These are phyloP conservation scores for Drosophila lutescens DNA, from an alignment of 2,888 invertebrate genomes.

Conservation along the genomic window DNA sequence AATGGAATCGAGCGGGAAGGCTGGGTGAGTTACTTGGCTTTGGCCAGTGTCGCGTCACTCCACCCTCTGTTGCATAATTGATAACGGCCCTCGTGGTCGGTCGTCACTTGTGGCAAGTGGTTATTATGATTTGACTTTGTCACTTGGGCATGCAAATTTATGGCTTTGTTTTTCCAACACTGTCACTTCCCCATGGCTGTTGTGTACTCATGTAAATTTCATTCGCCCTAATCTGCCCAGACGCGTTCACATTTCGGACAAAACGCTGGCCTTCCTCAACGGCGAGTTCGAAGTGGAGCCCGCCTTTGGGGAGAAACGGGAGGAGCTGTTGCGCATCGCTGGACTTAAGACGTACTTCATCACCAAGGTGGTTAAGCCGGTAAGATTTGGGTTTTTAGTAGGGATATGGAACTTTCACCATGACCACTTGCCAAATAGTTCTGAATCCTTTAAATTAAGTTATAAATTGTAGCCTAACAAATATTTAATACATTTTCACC, in stretches of 20 bases:
- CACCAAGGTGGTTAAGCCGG: slow-evolving; percentile 92
- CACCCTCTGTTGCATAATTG: slow-evolving; percentile 52
- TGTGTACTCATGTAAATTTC: slow-evolving; percentile 6
- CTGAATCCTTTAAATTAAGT: no score
- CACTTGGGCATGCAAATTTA: slow-evolving; percentile 61
- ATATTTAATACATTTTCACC: not conserved
- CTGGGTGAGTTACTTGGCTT: slow-evolving; percentile 88
- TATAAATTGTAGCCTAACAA: not conserved
- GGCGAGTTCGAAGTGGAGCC: slow-evolving; percentile 97
- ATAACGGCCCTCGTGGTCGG: slow-evolving; percentile 31
- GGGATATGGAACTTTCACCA: no score
- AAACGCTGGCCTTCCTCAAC: slow-evolving; percentile 93
- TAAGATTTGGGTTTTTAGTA: slow-evolving; percentile 83
- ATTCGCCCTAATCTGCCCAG: slow-evolving; percentile 84
- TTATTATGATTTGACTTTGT: slow-evolving; percentile 57
- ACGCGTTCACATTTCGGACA: slow-evolving; percentile 96
- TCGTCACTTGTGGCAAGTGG: slow-evolving; percentile 19
- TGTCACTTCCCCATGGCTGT: not conserved
- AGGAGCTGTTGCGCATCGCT: slow-evolving; percentile 94
- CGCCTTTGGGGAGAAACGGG: slow-evolving; percentile 95
- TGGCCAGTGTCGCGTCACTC: not conserved
- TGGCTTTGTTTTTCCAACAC: slow-evolving; percentile 5
- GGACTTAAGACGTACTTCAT: slow-evolving; percentile 97
- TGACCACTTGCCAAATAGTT: no score
- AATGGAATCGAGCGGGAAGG: slow-evolving; percentile 98